Evolutionary conservation across 1,140 invertebrate species (phyloP).

Genomic region (Aradophagus sp.): DNA sequence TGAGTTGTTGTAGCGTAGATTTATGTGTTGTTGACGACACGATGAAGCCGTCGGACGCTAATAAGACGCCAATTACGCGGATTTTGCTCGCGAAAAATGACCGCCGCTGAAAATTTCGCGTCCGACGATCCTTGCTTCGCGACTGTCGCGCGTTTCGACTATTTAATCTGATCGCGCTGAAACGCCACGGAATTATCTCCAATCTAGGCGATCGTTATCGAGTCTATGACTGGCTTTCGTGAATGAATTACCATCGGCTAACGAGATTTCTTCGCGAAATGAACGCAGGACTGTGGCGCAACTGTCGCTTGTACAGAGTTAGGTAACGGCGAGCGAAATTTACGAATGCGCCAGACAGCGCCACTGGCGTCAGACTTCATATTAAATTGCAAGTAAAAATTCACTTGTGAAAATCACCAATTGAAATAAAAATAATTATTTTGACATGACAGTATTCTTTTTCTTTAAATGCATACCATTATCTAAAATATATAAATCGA

Average conservation of each 20-base stretch:
- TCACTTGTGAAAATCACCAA: no score
- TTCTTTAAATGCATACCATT: no score
- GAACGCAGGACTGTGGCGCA: conserved; percentile 28
- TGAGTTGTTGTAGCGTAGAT: no score
- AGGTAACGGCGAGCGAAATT: not conserved
- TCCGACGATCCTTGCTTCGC: conserved; percentile 32
- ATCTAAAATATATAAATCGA: no score
- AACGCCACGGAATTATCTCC: conserved; percentile 41
- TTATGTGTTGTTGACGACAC: no score
- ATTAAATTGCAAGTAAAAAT: no score
- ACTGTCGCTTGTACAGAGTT: conserved; percentile 31
- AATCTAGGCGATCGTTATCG: conserved; percentile 49
- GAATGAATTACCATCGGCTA: conserved; percentile 53
- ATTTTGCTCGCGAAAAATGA: conserved; percentile 23
- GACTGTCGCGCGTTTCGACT: conserved; percentile 34
- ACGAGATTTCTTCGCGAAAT: conserved; percentile 39
- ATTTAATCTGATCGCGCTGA: conserved; percentile 55
- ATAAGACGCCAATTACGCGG: conserved; percentile 46
- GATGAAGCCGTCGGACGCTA: conserved; percentile 44
- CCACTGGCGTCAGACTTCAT: no score
- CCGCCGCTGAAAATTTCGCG: conserved; percentile 19
- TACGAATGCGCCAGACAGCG: no score
- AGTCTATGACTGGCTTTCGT: conserved; percentile 28
- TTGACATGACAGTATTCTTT: no score
- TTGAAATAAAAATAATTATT: no score